Base-by-base conservation (phyloP, 2,888 invertebrate genomes). In the Mythimna lalbum region DNA sequence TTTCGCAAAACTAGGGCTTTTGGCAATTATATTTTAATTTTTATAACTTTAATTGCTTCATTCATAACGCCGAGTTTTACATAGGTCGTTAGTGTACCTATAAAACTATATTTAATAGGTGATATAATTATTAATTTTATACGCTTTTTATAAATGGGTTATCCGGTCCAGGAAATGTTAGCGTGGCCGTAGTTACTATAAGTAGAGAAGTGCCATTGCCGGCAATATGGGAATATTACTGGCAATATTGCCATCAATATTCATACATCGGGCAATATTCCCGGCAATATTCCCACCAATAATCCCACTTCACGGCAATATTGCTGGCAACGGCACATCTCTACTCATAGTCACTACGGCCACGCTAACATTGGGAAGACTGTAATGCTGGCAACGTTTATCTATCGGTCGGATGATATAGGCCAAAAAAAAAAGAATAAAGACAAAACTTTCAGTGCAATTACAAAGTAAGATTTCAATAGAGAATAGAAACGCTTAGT, bases 1-100 rank as follows among this genome's bases (percentile, higher is more conserved):
- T 81, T 78, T 81, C 70, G 69, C 55, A 80, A 80, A 70, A 71
- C 68, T 74, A 69, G 68, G 80, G 68, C 70, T 81, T 71, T 81
- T 12, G 59, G 53, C 31, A 60, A 71, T 73, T 23, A 50, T 43
- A 72, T 61, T 52, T n/a, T 75, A 60, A 49, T 56, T 52, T 63
- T 63, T 53, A 49, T 50, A 19, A 59, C 23, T 55, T 64, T 59
- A 55, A 76, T 69, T 56, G 52, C 27, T 77, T 43, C 60, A 79
- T 73, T 79, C 56, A 67, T 63, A 66, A 36, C 17, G 17, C 27
- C 2, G 12, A 27, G 27, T 21, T 36, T 5, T 19, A 47, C 4
- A 31, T 4, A 6, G 17, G 36, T 31, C 7, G 23, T 27, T 57
- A 3, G 14, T 33, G 31, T 6, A 3, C 0, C 56, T n/a, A 17